Conservation (phyloP, 2,113 vertebrate genomes). For the Heterotis niloticus region DNA sequence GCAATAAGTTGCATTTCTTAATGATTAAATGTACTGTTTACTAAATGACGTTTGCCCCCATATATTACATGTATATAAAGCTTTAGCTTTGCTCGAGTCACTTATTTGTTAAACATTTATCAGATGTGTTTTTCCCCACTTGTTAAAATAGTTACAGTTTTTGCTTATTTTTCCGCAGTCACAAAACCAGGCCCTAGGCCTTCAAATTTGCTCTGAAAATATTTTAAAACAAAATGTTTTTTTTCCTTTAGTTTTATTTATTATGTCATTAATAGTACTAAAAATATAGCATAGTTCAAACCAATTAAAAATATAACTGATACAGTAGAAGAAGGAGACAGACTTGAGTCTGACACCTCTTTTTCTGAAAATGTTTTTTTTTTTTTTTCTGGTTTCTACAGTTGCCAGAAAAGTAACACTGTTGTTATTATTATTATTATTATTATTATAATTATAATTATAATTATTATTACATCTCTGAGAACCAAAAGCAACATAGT, state of each 20-base stretch:
- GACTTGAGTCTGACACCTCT: constrained; percentile 39
- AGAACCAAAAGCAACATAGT: constrained; percentile 10
- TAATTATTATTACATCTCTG: constrained; percentile 40
- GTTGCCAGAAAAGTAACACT: constrained; percentile 33
- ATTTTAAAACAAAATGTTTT: constrained; percentile 2
- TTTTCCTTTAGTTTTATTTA: constrained; percentile 39
- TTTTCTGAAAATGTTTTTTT: constrained; percentile 33
- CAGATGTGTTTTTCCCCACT: not conserved
- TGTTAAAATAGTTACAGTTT: constrained; percentile 1
- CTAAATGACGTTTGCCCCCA: constrained; percentile 20
- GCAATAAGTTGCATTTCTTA: constrained; percentile 36
- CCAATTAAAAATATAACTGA: constrained; percentile 44
- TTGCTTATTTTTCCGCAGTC: constrained; percentile 29
- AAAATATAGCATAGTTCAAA: constrained; percentile 48
- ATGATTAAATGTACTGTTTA: constrained; percentile 23
- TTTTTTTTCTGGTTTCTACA: constrained; percentile 26
- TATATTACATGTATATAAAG: constrained; percentile 26
- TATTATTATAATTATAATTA: too few species aligned
- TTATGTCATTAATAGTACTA: constrained; percentile 46
- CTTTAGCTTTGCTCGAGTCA: constrained; percentile 22
- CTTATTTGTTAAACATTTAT: constrained; percentile 18
- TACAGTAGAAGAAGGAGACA: constrained; percentile 44
- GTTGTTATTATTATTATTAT: too few species aligned
- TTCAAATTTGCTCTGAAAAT: constrained; percentile 26
- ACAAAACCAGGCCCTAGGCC: constrained; percentile 41